These are phyloP conservation scores for Amphipoea oculea DNA, from an alignment of 2,888 invertebrate genomes.

Conservation along the genomic window DNA sequence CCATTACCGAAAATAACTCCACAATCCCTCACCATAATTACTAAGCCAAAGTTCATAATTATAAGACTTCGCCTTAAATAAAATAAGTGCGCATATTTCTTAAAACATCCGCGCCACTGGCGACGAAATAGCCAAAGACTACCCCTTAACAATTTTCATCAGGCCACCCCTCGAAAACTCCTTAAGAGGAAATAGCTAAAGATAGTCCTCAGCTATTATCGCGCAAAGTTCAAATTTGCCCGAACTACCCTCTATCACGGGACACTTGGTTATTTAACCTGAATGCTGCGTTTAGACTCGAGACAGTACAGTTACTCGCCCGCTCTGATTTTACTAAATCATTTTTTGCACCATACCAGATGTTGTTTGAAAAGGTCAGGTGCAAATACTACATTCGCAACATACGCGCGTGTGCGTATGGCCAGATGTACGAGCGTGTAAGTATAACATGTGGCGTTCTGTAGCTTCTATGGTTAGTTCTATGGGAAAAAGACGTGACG, in stretches of 20 bases:
- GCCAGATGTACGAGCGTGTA: slow-evolving; percentile 23
- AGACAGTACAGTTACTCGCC: slow-evolving; percentile 47
- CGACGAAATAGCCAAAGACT: slow-evolving; percentile 55
- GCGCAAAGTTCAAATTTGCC: slow-evolving; percentile 76
- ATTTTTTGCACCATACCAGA: slow-evolving; percentile 1
- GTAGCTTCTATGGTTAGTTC: neutral
- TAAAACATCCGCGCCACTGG: slow-evolving; percentile 55
- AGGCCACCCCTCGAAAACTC: slow-evolving; percentile 63
- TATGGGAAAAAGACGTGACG: slow-evolving; percentile 15
- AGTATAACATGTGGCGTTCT: neutral
- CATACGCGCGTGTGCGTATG: slow-evolving; percentile 5
- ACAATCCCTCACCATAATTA: slow-evolving; percentile 21
- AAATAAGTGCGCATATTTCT: slow-evolving; percentile 68
- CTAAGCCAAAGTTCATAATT: slow-evolving; percentile 55
- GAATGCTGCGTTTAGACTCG: slow-evolving; percentile 70
- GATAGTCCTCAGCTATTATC: slow-evolving; percentile 74
- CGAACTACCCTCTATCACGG: slow-evolving; percentile 71
- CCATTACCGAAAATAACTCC: slow-evolving; percentile 1
- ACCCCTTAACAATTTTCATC: slow-evolving; percentile 69
- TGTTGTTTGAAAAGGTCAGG: slow-evolving; percentile 22
- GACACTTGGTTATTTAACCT: slow-evolving; percentile 77
- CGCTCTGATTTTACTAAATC: neutral
- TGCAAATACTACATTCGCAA: neutral
- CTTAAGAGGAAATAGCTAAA: slow-evolving; percentile 70
- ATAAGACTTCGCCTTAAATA: slow-evolving; percentile 58